Base-by-base conservation (phyloP, 2,888 invertebrate species). In the Sphinx pinastri region DNA sequence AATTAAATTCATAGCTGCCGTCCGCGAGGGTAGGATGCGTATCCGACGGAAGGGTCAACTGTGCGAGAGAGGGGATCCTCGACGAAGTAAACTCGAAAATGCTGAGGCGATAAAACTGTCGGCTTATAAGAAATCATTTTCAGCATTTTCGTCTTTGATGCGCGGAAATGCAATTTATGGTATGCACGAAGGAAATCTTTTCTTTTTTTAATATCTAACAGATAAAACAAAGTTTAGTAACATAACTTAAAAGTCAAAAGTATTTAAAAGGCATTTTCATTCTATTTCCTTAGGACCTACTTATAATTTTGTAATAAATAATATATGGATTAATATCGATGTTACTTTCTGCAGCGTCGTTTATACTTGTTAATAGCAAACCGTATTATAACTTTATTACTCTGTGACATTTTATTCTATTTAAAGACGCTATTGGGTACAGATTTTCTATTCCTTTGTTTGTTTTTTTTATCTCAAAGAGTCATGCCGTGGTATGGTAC, bases 31-130 rank as follows among this genome's bases (percentile, higher is more conserved):
- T 77, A 74, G 49, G 49, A 66, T 49, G 63, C 31, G 68, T 68
- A 67, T 85, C 85, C 85, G 87, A 82, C 80, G 81, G 84, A 81
- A 84, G 85, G 89, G 88, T 89, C 88, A 88, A 85, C 81, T 84
- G 79, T 77, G 82, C 78, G 76, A 72, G 76, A 74, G 72, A 73
- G 76, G 78, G 73, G 73, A 76, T 73, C 71, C 73, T 76, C 66
- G 68, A 71, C 68, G 73, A 72, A 70, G 79, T 78, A 77, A 81
- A 76, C 71, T 75, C 73, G 75, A 69, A 72, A 73, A 72, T 79
- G 76, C 75, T 76, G 76, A 76, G 76, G 70, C 75, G 73, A 71
- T 72, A 71, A 71, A 70, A 77, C 79, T 77, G 74, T 76, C 74
- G 79, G 76, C 77, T 82, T 81, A 79, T 75, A 71, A 80, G 74